Percentiles rank a stretch among this genome's conserved stretches.
These are phyloP conservation scores for Brachionus paranguensis DNA, from an alignment of 1,140 invertebrate species.

Conservation along the genomic window DNA sequence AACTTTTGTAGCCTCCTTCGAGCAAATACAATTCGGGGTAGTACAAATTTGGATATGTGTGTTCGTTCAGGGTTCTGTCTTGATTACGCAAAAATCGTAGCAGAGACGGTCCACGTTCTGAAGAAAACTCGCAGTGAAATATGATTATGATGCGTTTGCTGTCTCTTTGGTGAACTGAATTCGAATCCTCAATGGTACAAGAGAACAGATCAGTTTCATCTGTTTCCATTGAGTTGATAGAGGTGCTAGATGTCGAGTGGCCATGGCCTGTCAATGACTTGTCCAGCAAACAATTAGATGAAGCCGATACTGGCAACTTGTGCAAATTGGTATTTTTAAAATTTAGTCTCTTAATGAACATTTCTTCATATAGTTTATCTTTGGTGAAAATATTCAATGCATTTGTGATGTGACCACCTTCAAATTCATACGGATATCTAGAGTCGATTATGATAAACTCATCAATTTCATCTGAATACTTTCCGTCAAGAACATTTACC, in stretches of 20 bases:
- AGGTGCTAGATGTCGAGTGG: neutral
- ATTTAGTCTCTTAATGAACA: conserved; percentile 24
- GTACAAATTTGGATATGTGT: conserved; percentile 75
- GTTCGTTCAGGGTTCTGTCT: conserved; percentile 74
- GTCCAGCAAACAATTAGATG: neutral
- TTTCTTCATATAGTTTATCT: conserved; percentile 38
- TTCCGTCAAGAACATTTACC: neutral
- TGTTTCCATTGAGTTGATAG: neutral
- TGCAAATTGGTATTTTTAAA: neutral
- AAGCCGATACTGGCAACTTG: neutral
- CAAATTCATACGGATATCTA: conserved; percentile 91
- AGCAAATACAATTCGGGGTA: conserved; percentile 93
- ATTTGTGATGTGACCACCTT: conserved; percentile 78
- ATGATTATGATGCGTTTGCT: conserved; percentile 71
- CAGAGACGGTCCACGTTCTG: conserved; percentile 83
- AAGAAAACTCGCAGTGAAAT: conserved; percentile 97
- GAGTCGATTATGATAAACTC: conserved; percentile 55
- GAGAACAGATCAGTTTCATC: conserved; percentile 15
- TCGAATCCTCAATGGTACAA: conserved; percentile 48
- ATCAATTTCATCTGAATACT: conserved; percentile 5
- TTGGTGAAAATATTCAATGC: conserved; percentile 32
- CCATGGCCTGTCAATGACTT: neutral
- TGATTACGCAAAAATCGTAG: conserved; percentile 62
- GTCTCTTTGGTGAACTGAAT: conserved; percentile 44
- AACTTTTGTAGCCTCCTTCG: conserved; percentile 85